Base-by-base conservation (phyloP, 2,797 vertebrate genomes). In the Gambusia yucatana region DNA sequence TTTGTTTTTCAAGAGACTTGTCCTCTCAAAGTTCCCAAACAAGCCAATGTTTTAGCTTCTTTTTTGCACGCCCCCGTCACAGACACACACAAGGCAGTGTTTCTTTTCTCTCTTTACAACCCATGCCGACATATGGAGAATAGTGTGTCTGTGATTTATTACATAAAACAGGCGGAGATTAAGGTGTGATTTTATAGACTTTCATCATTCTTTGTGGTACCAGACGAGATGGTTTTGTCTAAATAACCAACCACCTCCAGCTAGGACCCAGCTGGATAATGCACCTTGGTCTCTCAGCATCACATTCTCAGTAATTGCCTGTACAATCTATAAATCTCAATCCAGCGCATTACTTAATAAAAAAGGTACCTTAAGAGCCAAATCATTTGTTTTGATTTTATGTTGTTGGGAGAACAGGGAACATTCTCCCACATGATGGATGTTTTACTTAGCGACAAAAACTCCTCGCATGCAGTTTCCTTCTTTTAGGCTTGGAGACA, bases 111-210 rank as follows among this genome's bases (percentile, higher is more conserved):
- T 77, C 41, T 77, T 77, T 69, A 41, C 76, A 78, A 50, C 30
- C 69, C 47, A 55, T 76, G 76, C 33, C 76, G 78, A 74, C 84
- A 90, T 82, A 82, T 82, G 84, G 83, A 70, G 78, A 63, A 73
- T 57, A 75, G 63, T 71, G 50, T 63, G 70, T 47, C 75, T 73
- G 72, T 82, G 77, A 85, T 76, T 82, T 74, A 73, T 73, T 84
- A 65, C 69, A 77, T 85, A 77, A 86, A 70, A 70, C 67, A 84
- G 73, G 52, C 28, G 6, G 55, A 39, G 80, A 74, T 28, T 9
- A 80, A 86, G 69, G 74, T 86, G 79, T 85, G 74, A 82, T 82
- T 90, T 85, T 80, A 89, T 65, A 80, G 76, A 82, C 48, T 71
- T 84, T 78, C 72, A 76, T 84, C 77, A 11, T 48, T 72, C 73